Evolutionary conservation across 2,113 vertebrate genomes (phyloP), one percentile per base, ranked within the genome.

Genomic region (Brienomyrus brachyistius): DNA sequence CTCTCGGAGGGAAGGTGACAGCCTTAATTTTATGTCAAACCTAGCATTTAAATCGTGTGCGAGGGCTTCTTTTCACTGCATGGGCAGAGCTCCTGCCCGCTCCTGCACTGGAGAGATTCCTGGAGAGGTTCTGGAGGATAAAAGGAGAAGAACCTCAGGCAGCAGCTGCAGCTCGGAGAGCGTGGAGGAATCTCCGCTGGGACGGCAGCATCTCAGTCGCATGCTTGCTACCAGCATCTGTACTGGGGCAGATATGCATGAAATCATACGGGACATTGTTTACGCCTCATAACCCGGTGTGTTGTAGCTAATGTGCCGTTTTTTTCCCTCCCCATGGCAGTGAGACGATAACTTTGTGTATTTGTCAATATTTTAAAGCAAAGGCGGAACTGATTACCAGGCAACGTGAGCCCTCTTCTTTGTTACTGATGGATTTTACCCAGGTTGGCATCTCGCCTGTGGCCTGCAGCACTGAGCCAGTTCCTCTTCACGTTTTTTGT

Each of bases 91-190:
- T 15, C 35, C 54, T 23, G 19, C 87, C 21, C 9, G 9, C 15
- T 62, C 13, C 86, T 40, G n/a, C 43, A 43, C 27, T 56, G 17
- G 54, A 59, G 35, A 27, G 82, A 2, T 21, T 84, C 35, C 17
- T 47, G 48, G 83, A 87, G 51, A 54, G 85, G 51, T 87, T 87
- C 85, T 54, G 51, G 85, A 87, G 51, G 51, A 27, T 43, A 80
- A 43, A 48, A 54, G 51, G 85, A 40, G 51, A 19, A 54, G 27
- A 40, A 35, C n/a, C n/a, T 47, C 1, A 3, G 84, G 23, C 35
- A 10, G 82, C 47, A 48, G 82, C 19, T 84, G 82, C 5, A 7
- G 80, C 35, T 83, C 0, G 2, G 43, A 50, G 86, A 54, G n/a
- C 35, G 31, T 40, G 52, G 52, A 9, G 47, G 13, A 43, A 56